These are phyloP conservation scores for Centruroides sculpturatus DNA, from an alignment of 1,140 invertebrate species.

Conservation along the genomic window DNA sequence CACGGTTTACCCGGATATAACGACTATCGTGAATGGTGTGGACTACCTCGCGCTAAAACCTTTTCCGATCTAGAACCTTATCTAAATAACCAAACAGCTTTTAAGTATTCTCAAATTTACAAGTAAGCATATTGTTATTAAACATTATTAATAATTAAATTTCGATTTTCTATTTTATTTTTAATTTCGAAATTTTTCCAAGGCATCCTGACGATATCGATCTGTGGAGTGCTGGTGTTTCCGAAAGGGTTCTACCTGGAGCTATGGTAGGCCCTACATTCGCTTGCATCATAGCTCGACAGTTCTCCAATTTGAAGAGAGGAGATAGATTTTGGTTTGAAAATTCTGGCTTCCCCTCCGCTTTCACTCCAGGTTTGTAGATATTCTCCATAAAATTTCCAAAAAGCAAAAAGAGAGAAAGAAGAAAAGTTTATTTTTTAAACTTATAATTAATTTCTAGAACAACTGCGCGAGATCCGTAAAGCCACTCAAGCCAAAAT, in stretches of 20 bases:
- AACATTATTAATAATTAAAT: too few species aligned
- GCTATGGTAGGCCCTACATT: conserved; percentile 81
- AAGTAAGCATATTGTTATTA: conserved; percentile 10
- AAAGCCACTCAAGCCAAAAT: conserved; percentile 24
- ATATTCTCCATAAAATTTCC: not conserved
- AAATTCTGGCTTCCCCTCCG: conserved; percentile 11
- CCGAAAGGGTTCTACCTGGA: conserved; percentile 66
- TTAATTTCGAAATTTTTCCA: not conserved
- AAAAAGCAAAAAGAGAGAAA: too few species aligned
- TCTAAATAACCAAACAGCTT: conserved; percentile 20
- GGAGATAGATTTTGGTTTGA: conserved; percentile 44
- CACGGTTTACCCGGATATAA: conserved; percentile 71
- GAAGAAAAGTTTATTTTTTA: too few species aligned
- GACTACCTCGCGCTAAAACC: conserved; percentile 22
- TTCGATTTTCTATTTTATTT: too few species aligned
- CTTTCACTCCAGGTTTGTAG: conserved; percentile 16
- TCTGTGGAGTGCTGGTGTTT: conserved; percentile 47
- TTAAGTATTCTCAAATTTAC: conserved; percentile 19
- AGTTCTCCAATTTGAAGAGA: conserved; percentile 43
- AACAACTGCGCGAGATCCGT: conserved; percentile 24
- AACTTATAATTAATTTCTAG: conserved; percentile 10
- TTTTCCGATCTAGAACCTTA: conserved; percentile 21
- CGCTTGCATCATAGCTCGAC: conserved; percentile 39
- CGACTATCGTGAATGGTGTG: conserved; percentile 56
- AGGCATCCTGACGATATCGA: conserved; percentile 30